Base-by-base conservation (phyloP, 2,888 invertebrate species). In the Polyommatus iphigenia region DNA sequence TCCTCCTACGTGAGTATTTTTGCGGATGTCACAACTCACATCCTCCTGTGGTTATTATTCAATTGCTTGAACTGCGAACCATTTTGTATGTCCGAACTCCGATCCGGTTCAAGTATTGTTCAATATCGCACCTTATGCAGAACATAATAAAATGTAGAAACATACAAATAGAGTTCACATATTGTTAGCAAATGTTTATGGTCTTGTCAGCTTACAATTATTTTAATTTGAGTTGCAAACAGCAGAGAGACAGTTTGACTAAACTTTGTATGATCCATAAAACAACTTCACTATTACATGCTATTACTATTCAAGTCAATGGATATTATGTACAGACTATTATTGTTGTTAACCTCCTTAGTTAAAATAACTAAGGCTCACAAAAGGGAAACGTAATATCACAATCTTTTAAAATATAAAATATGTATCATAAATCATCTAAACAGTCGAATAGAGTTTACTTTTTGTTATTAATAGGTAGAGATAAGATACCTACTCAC, bases 1-100 rank as follows among this genome's bases (percentile, higher is more conserved):
- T 94, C 97, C 97, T 87, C 96, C 97, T 87, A 96, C 96, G 96
- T 97, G 95, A 96, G 97, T 96, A 92, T 88, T 84, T 85, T 83
- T 80, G 85, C 87, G 87, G 84, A 88, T 87, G 87, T 87, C 85
- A 86, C 89, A 90, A 91, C 92, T 87, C 85, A 86, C 89, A 90
- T 92, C 92, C 90, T 91, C 87, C 86, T 84, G 84, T 86, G 84
- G 86, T 85, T 85, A 92, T 92, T 92, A 93, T 92, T 88, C 92
- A 92, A 93, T 93, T 93, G 90, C 87, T 86, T 84, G 84, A 87
- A 87, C 87, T 84, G 84, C 50, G 75, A 54, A 82, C 83, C 78
- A 57, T 59, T 77, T 77, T 72, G 71, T 41, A 67, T 10, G 57
- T 77, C 59, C 57, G 20, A 72, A 24, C 13, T 77, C 59, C 57